Evolutionary conservation across 2,888 invertebrate species (phyloP).

Genomic region (Philhelius pedissequus): DNA sequence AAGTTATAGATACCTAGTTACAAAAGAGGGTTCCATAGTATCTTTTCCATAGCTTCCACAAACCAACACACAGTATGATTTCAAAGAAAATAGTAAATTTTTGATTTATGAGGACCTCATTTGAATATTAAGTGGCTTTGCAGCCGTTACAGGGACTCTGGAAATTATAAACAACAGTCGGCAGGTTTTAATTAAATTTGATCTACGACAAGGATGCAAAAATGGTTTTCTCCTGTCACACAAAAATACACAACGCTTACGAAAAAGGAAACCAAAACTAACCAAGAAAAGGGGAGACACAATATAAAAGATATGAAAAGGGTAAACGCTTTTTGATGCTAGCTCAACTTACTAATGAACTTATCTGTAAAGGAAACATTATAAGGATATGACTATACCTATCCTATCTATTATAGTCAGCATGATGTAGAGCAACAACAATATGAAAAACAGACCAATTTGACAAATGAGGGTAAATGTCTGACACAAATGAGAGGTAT

Average conservation of each 20-base stretch:
- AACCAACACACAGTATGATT: not conserved
- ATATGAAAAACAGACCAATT: not conserved
- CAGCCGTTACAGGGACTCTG: slow-evolving; percentile 50
- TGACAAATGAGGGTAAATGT: slow-evolving; percentile 40
- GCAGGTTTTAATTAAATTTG: slow-evolving; percentile 68
- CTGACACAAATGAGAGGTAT: not conserved
- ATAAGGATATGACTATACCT: not conserved
- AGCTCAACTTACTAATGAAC: slow-evolving; percentile 65
- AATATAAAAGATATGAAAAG: slow-evolving; percentile 37
- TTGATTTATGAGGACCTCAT: slow-evolving; percentile 65
- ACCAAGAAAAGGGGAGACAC: not conserved
- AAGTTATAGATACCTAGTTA: not conserved
- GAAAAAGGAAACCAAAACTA: not conserved
- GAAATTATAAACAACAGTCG: slow-evolving; percentile 67
- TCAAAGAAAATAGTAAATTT: slow-evolving; percentile 59
- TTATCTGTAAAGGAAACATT: slow-evolving; percentile 26
- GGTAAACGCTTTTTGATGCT: slow-evolving; percentile 62
- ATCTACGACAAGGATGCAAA: slow-evolving; percentile 63
- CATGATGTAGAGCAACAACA: no score
- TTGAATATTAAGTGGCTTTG: slow-evolving; percentile 67
- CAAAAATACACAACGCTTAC: not conserved
- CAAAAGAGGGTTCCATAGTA: not conserved
- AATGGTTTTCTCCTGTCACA: slow-evolving; percentile 42
- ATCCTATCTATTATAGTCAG: not conserved
- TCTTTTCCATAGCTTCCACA: not conserved